A percentile compares a stretch with the other conserved stretches of the same genome.
phyloP scores from a whole-genome alignment of 1,140 invertebrate genomes.

The Drosophila elegans region DNA sequence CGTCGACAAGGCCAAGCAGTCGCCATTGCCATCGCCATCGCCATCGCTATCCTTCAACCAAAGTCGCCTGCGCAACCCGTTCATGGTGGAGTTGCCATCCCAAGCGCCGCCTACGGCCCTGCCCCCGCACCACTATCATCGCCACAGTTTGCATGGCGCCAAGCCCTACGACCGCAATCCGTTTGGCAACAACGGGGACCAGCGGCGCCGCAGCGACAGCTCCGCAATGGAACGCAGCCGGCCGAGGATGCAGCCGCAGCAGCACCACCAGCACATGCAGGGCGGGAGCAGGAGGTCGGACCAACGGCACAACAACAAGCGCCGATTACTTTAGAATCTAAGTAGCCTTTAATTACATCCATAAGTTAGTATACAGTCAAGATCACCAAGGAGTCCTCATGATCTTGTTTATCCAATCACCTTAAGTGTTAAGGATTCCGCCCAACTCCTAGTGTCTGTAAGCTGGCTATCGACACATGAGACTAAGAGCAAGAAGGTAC shows the following conservation, averaged over 20 bases:
- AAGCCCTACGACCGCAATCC: conserved; percentile 57
- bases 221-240: conserved; percentile 57
- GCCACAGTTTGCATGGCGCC: conserved; percentile 55
- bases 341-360: conserved; percentile 5
- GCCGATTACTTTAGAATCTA: conserved; percentile 26
- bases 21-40: background rate
- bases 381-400: too few relatives aligned
- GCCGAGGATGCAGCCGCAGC: conserved; percentile 25
- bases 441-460: too few relatives aligned
- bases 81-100: conserved; percentile 9
- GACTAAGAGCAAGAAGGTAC: too few relatives aligned
- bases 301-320: conserved; percentile 53
- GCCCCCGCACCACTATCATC: conserved; percentile 1
- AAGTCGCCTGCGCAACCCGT: conserved; percentile 38
- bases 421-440: too few relatives aligned
- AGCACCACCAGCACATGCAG: conserved; percentile 36
- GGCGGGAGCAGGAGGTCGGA: conserved; percentile 65
- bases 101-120: background rate
- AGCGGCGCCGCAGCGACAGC: conserved; percentile 60
- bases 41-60: background rate
- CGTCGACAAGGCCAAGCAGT: conserved; percentile 34
- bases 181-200: conserved; percentile 36
- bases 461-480: too few relatives aligned
- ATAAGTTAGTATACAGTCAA: too few relatives aligned
- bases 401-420: too few relatives aligned